Percentiles rank a stretch among this genome's conserved stretches.
phyloP scores from a whole-genome alignment of 2,113 vertebrate species.

The Brachyhypopomus gauderio region DNA sequence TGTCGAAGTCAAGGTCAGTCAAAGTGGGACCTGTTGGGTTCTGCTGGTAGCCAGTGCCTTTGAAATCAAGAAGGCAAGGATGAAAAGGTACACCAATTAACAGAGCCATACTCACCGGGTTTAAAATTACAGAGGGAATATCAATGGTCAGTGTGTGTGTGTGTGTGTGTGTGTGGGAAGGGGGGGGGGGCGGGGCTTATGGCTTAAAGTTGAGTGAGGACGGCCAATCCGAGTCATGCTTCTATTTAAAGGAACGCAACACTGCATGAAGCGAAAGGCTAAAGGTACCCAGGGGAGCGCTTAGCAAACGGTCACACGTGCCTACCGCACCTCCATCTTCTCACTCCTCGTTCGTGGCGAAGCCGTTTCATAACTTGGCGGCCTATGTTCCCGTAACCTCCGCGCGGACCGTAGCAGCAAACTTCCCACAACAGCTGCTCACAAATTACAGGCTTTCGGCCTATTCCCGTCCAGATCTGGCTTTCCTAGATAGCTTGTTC shows the following conservation, averaged over 20 bases:
- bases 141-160: conserved; percentile 41
- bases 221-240: too few species aligned
- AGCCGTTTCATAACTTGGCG: not conserved
- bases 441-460: conserved; percentile 37
- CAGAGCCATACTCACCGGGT: conserved; percentile 11
- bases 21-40: conserved; percentile 37
- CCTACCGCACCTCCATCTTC: not conserved
- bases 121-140: conserved; percentile 37
- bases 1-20: conserved; percentile 5
- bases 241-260: not conserved
- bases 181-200: too few species aligned
- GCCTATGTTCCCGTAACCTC: not conserved
- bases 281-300: too few species aligned
- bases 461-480: conserved; percentile 11
- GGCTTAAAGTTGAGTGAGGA: too few species aligned
- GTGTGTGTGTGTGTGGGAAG: conserved; percentile 19
- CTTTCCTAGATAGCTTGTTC: conserved; percentile 21
- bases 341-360: not conserved
- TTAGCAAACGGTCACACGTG: not conserved
- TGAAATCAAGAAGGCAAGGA: conserved; percentile 38
- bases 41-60: conserved; percentile 15
- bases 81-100: conserved; percentile 42
- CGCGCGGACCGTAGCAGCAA: conserved; percentile 21
- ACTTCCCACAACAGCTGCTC: conserved; percentile 15
- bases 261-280: too few species aligned